Evolutionary conservation across 1,140 invertebrate species (phyloP).

Genomic region (Pomphorhynchus laevis): DNA sequence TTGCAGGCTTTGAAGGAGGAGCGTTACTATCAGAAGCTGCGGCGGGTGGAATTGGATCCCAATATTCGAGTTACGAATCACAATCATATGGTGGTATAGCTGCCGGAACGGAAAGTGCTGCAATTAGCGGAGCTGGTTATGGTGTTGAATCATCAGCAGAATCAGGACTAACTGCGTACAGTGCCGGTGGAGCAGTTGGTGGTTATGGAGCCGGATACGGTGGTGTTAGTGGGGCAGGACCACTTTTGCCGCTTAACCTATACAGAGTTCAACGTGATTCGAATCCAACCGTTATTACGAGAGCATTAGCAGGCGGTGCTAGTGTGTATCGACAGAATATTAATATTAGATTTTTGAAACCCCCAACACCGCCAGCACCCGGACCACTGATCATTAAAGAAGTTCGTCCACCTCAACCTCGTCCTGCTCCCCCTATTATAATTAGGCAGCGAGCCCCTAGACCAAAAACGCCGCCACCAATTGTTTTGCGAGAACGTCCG

Average conservation of each 20-base stretch:
- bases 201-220: background rate
- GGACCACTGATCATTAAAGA: background rate
- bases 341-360: background rate
- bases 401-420: background rate
- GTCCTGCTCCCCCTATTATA: constrained; percentile 2
- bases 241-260: background rate
- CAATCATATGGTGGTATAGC: too few relatives aligned
- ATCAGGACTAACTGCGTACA: too few relatives aligned
- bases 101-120: too few relatives aligned
- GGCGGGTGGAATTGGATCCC: too few relatives aligned
- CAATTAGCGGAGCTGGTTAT: too few relatives aligned
- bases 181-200: too few relatives aligned
- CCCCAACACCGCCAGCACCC: background rate
- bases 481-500: constrained; percentile 3
- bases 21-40: too few relatives aligned
- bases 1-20: background rate
- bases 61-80: too few relatives aligned
- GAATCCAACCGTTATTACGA: background rate
- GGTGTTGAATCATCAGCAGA: too few relatives aligned
- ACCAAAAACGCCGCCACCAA: constrained; percentile 1
- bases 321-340: background rate
- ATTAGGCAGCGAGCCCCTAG: background rate
- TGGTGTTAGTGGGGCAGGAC: background rate
- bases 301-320: background rate
- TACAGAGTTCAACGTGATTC: background rate